Base-by-base conservation (phyloP, 2,888 invertebrate species). In the Dichetophora obliterata region DNA sequence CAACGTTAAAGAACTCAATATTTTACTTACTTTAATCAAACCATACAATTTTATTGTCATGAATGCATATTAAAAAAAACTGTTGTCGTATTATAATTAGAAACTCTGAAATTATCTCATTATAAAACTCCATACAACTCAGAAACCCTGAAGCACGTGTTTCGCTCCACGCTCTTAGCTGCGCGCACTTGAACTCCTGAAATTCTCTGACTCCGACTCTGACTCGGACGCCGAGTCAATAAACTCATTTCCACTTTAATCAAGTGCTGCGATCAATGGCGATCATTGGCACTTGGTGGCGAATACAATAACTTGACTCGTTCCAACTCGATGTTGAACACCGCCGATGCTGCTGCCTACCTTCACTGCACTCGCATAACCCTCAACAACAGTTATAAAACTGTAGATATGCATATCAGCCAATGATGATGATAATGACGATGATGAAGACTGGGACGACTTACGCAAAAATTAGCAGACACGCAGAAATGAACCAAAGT, bases 301-400 rank as follows among this genome's bases (percentile, higher is more conserved):
- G 48, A 37, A 16, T n/a, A 24, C 22, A 43, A 34, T 37, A 70
- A 61, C 63, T 72, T 61, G 61, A 59, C 34, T 70, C 48, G 72
- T n/a, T 48, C 31, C 16, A 24, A 48, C n/a, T 54, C 11, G 16
- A 16, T 27, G 48, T 24, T 43, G 72, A 27, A 37, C 59, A 14
- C 43, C 37, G n/a, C 50, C n/a, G 43, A 34, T 22, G 24, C 22
- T 34, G 74, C 43, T 66, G 63, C 59, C 59, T 57, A 57, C 57
- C 66, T 37, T 59, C 59, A 34, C 34, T 77, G 80, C 81, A 81
- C 84, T 84, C 83, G 78, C 71, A 81, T 85, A 85, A 82, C 85
- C 85, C 85, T 85, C 84, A 85, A 83, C 82, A 84, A 85, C 85
- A 85, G 85, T 85, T 85, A 85, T 83, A 85, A 85, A 85, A 85